phyloP scores from a whole-genome alignment of 2,888 invertebrate genomes.

The Sphecodes monilicornis region DNA sequence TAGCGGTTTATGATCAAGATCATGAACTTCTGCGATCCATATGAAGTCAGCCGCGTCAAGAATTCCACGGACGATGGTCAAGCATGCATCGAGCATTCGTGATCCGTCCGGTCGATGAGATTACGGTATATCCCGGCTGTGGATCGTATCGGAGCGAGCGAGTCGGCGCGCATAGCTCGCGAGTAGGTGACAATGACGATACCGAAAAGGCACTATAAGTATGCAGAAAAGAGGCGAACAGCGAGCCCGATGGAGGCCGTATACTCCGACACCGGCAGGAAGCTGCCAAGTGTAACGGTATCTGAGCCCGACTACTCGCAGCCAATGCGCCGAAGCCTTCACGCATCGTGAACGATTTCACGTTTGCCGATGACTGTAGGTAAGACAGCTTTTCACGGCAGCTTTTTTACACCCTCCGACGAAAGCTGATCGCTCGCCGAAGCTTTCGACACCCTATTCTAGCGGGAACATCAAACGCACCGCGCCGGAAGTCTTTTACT shows the following conservation, averaged over 20 bases:
- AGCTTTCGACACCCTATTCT: background rate
- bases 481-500: background rate
- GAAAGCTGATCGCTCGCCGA: background rate
- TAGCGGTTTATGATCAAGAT: slow-evolving; percentile 1
- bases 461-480: background rate
- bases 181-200: slow-evolving; percentile 71
- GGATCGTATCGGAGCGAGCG: background rate
- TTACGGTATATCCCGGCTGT: slow-evolving; percentile 56
- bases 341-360: slow-evolving; percentile 68
- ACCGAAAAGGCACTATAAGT: slow-evolving; percentile 69
- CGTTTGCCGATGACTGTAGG: slow-evolving; percentile 68
- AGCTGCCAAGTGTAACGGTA: slow-evolving; percentile 82
- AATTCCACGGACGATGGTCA: slow-evolving; percentile 40
- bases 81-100: slow-evolving; percentile 45
- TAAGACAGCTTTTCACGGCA: slow-evolving; percentile 38
- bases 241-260: slow-evolving; percentile 71
- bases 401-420: slow-evolving; percentile 27
- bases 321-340: slow-evolving; percentile 53
- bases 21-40: slow-evolving; percentile 7
- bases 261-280: slow-evolving; percentile 74
- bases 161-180: slow-evolving; percentile 10
- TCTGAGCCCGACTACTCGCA: slow-evolving; percentile 69
- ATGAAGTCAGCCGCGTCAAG: slow-evolving; percentile 12
- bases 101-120: slow-evolving; percentile 26
- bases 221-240: slow-evolving; percentile 73